Evolutionary conservation across 1,140 invertebrate genomes (phyloP), one percentile per base, ranked within the genome.

Genomic region (Lasioglossum albipes): DNA sequence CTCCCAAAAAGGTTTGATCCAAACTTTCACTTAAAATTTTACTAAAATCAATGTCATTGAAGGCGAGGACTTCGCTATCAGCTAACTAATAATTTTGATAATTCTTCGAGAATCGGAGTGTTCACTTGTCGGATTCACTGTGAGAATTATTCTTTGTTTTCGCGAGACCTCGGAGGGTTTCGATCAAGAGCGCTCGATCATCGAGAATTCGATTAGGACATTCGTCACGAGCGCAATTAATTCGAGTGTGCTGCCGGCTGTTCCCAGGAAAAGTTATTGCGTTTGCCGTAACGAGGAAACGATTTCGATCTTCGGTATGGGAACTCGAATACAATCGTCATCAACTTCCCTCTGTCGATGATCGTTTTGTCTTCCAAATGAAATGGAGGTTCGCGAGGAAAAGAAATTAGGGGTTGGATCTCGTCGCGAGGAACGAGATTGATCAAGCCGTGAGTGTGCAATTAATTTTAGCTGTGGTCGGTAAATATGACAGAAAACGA

Each of bases 201-300:
- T 89, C 75, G 67, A 18, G 31, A 81, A 89, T 78, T 87, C 85
- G 64, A 81, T 86, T 84, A 83, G 84, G 83, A 84, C 81, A 86
- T 89, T 88, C 87, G 86, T 89, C 87, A 89, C 82, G 86, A 73
- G 54, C 64, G 73, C 87, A 84, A 91, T 92, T 91, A 91, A 92
- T 91, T 88, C 86, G 84, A 67, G 67, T 31, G 65, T 65, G 64
- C 36, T 54, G 79, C 36, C 64, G 77, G 78, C 71, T 75, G 78
- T 64, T 69, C 52, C 80, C 70, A 69, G 20, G 18, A 5, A 59
- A 67, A 77, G 69, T 87, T 88, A 88, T 88, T 87, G 81, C 82
- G 79, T 85, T 88, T 84, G 27, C 16, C 75, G 52, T 91, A 91
- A 92, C 85, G 91, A 91, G 90, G 81, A 89, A 91, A 92, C 80